Base-by-base conservation (phyloP, 2,888 invertebrate species). In the Thecocarcelia acutangulata region DNA sequence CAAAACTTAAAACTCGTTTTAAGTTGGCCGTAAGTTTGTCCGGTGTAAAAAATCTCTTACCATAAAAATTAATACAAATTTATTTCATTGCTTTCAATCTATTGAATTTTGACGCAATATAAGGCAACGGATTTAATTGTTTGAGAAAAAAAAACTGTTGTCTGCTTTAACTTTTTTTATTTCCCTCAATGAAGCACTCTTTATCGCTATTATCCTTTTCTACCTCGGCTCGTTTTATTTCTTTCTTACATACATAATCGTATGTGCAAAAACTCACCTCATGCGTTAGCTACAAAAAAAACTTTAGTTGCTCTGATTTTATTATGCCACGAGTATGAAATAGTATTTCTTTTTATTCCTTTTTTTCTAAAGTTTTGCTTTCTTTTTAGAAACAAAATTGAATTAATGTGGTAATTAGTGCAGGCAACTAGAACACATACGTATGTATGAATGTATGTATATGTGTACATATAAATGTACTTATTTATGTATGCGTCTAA, bases 381-480 rank as follows among this genome's bases (percentile, higher is more conserved):
- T 70, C 74, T 56, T 79, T 73, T 66, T 37, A 54, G 50, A 66
- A 84, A 84, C 77, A 84, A 86, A 87, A 89, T 86, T 87, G 87
- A 89, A 89, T 88, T 88, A 88, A 87, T 87, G 88, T 86, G 87
- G 88, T 89, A 88, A 88, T 88, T 89, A 88, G 89, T 87, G 87
- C 85, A 86, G 87, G 88, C 88, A 86, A 54, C 85, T 64, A 66
- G 46, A 50, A 64, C 50, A 69, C 46, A 40, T 50, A 37, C 44
- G 44, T 24, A 66, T 3, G 21, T n/a, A 52, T 12, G n/a, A 3
- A 58, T 15, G 54, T 13, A 21, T 3, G 17, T 6, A 59, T 8
- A 59, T 24, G 28, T n/a, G 15, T 33, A 52, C 63, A 48, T 21
- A 54, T 17, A n/a, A n/a, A 42, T 17, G 28, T 48, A 46, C 46